Evolutionary conservation across 2,797 vertebrate species (phyloP).

Genomic region (Poecilia wingei): DNA sequence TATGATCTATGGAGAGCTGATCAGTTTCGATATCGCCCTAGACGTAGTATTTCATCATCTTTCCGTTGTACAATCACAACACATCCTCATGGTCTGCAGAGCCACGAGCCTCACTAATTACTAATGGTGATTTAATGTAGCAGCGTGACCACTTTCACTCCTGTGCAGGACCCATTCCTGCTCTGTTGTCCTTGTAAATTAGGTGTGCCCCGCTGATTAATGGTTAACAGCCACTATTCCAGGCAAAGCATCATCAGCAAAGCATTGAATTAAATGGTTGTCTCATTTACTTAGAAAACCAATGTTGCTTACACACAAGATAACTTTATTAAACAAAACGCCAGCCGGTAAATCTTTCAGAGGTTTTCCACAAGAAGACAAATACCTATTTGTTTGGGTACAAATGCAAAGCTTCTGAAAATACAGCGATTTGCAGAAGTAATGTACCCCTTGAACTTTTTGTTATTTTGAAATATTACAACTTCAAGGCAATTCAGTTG

Average conservation of each 20-base stretch:
- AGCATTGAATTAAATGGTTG: conserved; percentile 79
- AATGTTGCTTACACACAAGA: conserved; percentile 72
- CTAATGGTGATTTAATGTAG: conserved; percentile 76
- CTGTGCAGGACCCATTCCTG: conserved; percentile 53
- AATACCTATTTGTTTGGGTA: background rate
- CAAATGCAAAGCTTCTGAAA: conserved; percentile 5
- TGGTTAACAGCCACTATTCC: conserved; percentile 77
- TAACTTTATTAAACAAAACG: conserved; percentile 73
- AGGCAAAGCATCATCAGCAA: conserved; percentile 74
- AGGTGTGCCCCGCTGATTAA: conserved; percentile 79
- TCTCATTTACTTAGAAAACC: conserved; percentile 77
- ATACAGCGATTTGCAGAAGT: background rate
- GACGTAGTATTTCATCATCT: conserved; percentile 50
- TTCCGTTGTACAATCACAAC: conserved; percentile 53
- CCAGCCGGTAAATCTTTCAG: conserved; percentile 21
- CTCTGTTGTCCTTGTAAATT: conserved; percentile 82
- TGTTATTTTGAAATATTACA: background rate
- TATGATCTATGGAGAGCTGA: conserved; percentile 54
- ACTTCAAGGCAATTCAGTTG: background rate
- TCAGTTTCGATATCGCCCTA: conserved; percentile 49
- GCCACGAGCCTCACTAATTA: conserved; percentile 71
- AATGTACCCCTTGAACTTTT: background rate
- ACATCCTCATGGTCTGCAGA: conserved; percentile 37
- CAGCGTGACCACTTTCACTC: conserved; percentile 65
- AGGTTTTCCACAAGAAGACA: conserved; percentile 26